Conservation (phyloP, 2,797 vertebrate species). For the Xenopus petersii region DNA sequence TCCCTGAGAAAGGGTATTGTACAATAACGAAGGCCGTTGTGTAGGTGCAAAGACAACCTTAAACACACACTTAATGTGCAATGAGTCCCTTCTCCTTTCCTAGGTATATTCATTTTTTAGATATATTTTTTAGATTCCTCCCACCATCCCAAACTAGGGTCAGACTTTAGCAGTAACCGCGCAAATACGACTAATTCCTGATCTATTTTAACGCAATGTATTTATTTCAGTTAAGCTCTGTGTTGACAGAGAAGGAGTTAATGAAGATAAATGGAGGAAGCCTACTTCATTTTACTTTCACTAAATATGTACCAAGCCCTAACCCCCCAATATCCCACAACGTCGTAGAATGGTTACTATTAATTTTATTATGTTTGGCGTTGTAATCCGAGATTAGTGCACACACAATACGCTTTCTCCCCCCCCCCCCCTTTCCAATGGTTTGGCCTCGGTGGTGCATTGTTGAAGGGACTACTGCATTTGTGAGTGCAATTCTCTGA, state of each 20-base stretch:
- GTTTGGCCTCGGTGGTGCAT: too few relatives aligned
- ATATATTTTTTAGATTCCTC: too few relatives aligned
- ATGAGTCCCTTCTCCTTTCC: too few relatives aligned
- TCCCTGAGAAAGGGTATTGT: background rate
- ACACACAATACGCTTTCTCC: slow-evolving; percentile 76
- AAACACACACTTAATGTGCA: background rate
- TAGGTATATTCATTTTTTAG: too few relatives aligned
- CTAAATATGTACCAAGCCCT: background rate
- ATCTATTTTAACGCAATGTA: too few relatives aligned
- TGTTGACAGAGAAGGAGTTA: too few relatives aligned
- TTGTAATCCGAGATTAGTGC: slow-evolving; percentile 91
- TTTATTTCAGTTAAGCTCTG: too few relatives aligned
- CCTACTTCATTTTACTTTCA: too few relatives aligned
- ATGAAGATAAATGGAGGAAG: too few relatives aligned
- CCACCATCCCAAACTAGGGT: too few relatives aligned
- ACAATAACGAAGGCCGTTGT: background rate
- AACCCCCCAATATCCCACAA: slow-evolving; percentile 46
- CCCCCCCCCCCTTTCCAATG: slow-evolving; percentile 51
- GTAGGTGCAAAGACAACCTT: slow-evolving; percentile 20
- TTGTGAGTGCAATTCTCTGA: slow-evolving; percentile 69
- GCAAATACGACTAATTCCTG: too few relatives aligned
- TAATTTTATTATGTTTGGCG: slow-evolving; percentile 82
- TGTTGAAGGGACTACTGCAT: slow-evolving; percentile 60
- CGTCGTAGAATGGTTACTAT: slow-evolving; percentile 57
- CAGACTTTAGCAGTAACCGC: too few relatives aligned